Evolutionary conservation across 2,888 invertebrate genomes (phyloP).

Genomic region (Lamellibrachia satsuma): DNA sequence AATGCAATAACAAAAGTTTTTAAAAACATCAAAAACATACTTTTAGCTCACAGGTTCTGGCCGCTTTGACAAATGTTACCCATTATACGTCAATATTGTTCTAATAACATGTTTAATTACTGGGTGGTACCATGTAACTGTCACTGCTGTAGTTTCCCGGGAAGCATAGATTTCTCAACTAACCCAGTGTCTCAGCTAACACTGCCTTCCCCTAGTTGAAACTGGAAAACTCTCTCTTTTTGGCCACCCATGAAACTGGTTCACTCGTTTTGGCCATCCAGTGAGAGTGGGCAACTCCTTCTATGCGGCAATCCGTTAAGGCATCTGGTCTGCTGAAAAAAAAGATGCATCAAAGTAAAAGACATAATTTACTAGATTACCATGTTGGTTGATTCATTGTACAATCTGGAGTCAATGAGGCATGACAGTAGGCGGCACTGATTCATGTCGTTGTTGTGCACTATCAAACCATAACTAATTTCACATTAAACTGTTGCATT

Average conservation of each 20-base stretch:
- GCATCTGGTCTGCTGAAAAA: not conserved
- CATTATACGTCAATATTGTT: no score
- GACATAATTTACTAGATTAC: not conserved
- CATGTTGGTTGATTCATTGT: not conserved
- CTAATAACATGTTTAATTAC: no score
- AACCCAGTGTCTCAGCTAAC: no score
- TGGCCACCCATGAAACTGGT: not conserved
- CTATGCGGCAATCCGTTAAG: not conserved
- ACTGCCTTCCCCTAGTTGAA: not conserved
- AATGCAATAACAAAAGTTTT: no score
- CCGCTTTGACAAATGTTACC: no score
- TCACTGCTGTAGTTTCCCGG: no score
- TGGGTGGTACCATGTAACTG: no score
- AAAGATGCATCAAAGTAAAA: not conserved
- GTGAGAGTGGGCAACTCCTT: not conserved
- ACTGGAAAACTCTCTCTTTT: not conserved
- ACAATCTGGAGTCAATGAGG: not conserved
- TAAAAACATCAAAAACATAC: no score
- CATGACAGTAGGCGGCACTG: not conserved
- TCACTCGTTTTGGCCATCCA: not conserved
- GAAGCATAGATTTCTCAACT: no score
- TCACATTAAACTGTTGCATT: not conserved
- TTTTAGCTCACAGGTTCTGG: no score
- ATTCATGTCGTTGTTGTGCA: not conserved
- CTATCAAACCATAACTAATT: not conserved